Evolutionary conservation across 2,888 invertebrate species (phyloP).

Genomic region (Podabrus alpinus): DNA sequence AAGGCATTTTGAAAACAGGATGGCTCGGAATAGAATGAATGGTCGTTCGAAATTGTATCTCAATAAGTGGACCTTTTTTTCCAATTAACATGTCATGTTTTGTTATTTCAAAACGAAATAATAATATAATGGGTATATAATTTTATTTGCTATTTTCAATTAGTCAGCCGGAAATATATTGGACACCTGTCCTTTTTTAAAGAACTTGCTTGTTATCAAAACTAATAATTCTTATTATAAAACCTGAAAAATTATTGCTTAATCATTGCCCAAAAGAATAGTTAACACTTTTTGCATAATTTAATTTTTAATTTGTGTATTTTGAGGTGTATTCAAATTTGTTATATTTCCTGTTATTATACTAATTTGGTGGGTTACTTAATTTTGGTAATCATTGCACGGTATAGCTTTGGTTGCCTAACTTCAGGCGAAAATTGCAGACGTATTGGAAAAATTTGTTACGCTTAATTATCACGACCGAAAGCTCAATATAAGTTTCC

Average conservation of each 20-base stretch:
- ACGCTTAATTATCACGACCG: not conserved
- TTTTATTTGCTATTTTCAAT: conserved; percentile 49
- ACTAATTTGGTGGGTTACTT: not conserved
- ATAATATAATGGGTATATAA: conserved; percentile 50
- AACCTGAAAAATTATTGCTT: not conserved
- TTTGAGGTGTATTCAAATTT: not conserved
- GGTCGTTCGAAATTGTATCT: conserved; percentile 43
- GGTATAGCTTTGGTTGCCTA: not conserved
- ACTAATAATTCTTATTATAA: conserved; percentile 29
- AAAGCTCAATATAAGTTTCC: not conserved
- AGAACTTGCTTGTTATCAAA: conserved; percentile 40
- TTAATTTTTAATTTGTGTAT: not conserved
- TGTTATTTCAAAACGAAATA: conserved; percentile 47
- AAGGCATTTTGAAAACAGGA: conserved; percentile 33
- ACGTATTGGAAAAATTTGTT: not conserved
- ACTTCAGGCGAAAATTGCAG: not conserved
- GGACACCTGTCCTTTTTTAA: conserved; percentile 46
- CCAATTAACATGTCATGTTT: conserved; percentile 50
- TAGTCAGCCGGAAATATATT: conserved; percentile 47
- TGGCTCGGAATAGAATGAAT: conserved; percentile 40
- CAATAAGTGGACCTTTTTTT: conserved; percentile 45
- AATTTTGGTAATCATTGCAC: not conserved
- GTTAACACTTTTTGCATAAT: not conserved
- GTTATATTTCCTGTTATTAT: not conserved
- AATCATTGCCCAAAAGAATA: not conserved